Conservation (phyloP, 1,140 invertebrate genomes). For the Cherax quadricarinatus region DNA sequence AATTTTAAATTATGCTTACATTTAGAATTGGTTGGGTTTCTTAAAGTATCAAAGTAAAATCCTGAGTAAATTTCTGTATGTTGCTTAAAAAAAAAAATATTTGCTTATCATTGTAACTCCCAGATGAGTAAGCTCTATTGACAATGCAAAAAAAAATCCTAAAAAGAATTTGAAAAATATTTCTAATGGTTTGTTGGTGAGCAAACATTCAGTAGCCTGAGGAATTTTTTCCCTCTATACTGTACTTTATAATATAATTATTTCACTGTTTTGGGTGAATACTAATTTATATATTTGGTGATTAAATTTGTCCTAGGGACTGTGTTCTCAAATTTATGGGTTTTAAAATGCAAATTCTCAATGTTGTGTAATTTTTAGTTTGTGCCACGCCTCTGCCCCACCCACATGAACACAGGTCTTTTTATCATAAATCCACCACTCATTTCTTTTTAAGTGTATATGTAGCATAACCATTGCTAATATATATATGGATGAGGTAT, state of each 20-base stretch:
- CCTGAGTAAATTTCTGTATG: too few species aligned
- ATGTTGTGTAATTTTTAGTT: not conserved
- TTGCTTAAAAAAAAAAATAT: too few species aligned
- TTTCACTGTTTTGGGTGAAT: not conserved
- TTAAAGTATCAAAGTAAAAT: too few species aligned
- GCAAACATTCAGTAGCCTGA: not conserved
- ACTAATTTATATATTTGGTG: not conserved
- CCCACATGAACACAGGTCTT: not conserved
- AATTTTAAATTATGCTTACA: not conserved
- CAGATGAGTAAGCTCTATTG: too few species aligned
- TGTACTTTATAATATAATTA: not conserved
- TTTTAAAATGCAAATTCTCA: not conserved
- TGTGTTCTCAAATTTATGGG: not conserved
- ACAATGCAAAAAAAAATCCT: too few species aligned
- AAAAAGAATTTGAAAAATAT: too few species aligned
- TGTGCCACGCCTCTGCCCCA: not conserved
- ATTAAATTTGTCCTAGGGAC: not conserved
- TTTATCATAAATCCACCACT: not conserved
- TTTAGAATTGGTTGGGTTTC: too few species aligned
- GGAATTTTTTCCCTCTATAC: not conserved
- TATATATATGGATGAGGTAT: too few species aligned
- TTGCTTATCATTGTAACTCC: too few species aligned
- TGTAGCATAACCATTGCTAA: too few species aligned
- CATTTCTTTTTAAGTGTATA: too few species aligned
- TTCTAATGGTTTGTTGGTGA: not conserved